Evolutionary conservation across 2,113 vertebrate genomes (phyloP).

Genomic region (Lepisosteus oculatus): DNA sequence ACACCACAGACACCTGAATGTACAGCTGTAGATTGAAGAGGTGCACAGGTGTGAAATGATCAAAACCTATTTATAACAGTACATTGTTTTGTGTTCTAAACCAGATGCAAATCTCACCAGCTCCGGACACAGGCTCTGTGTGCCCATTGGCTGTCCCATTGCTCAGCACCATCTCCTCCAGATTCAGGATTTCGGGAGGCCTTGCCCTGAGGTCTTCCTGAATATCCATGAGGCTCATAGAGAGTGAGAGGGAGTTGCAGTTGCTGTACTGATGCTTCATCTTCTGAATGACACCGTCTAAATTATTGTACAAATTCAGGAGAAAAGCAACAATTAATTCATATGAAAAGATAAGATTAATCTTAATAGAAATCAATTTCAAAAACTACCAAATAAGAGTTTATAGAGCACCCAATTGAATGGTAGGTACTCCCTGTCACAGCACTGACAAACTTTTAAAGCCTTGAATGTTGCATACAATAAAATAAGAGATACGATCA

Average conservation of each 20-base stretch:
- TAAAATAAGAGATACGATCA: too few species aligned
- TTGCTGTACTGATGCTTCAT: constrained; percentile 82
- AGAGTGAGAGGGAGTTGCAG: constrained; percentile 49
- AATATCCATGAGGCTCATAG: constrained; percentile 68
- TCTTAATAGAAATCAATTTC: neutral
- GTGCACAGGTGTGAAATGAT: neutral
- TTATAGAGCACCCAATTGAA: neutral
- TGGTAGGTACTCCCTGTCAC: too few species aligned
- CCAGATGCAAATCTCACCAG: constrained; percentile 61
- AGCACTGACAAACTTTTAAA: too few species aligned
- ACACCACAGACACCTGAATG: too few species aligned
- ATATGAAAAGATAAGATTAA: neutral
- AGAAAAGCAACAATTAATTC: neutral
- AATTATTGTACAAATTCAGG: too few species aligned
- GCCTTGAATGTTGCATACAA: too few species aligned
- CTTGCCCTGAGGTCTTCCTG: constrained; percentile 72
- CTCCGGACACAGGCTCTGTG: constrained; percentile 46
- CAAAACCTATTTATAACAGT: neutral
- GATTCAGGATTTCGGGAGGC: constrained; percentile 71
- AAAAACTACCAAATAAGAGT: neutral
- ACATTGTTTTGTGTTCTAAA: too few species aligned
- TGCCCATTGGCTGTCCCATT: constrained; percentile 76
- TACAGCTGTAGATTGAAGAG: neutral
- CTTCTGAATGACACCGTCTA: constrained; percentile 85
- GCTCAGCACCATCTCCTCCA: constrained; percentile 69